Evolutionary conservation across 2,113 vertebrate species (phyloP).

Genomic region (Mus pahari): DNA sequence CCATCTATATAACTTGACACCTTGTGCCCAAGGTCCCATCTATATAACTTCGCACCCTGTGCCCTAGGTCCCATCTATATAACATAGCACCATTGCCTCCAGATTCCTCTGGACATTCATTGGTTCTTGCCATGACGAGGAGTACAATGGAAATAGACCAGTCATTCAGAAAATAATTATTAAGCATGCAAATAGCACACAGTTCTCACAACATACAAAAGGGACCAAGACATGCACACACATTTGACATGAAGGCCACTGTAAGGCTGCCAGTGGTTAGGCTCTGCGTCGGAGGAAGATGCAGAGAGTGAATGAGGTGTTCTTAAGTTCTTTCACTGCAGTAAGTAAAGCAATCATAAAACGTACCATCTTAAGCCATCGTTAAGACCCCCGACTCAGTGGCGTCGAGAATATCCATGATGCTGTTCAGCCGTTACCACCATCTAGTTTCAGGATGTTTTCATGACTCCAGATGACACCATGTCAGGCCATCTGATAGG

Average conservation of each 20-base stretch:
- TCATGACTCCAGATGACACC: neutral
- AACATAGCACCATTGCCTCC: neutral
- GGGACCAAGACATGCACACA: neutral
- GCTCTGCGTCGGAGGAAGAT: neutral
- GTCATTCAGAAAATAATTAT: slow-evolving; percentile 3
- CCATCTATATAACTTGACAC: neutral
- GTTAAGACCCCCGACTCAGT: neutral
- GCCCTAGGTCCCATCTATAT: neutral
- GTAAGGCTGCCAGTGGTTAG: neutral
- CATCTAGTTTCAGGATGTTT: neutral
- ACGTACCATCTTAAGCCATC: neutral
- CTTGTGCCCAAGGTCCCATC: neutral
- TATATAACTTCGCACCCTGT: neutral
- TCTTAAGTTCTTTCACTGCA: neutral
- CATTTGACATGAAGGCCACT: neutral
- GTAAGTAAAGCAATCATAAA: neutral
- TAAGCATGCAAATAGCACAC: neutral
- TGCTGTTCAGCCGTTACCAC: neutral
- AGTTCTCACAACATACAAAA: neutral
- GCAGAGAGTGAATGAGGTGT: neutral
- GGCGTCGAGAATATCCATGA: neutral
- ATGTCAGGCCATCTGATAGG: neutral
- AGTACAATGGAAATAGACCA: neutral
- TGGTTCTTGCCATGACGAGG: neutral
- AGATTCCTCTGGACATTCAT: neutral